Evolutionary conservation across 2,113 vertebrate genomes (phyloP).

Genomic region (Leucoraja erinaceus): DNA sequence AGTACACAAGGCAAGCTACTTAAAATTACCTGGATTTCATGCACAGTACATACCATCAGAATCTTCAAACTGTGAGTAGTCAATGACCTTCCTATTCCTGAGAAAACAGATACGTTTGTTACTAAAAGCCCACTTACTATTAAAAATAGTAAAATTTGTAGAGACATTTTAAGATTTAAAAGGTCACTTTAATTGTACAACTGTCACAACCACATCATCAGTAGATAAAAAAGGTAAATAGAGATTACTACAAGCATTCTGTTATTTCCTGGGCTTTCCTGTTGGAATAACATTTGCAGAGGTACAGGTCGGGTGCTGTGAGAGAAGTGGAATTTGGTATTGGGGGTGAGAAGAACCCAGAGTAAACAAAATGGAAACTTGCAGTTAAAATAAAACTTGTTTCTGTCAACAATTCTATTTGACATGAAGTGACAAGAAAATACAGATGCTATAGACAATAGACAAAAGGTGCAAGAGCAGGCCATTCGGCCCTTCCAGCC

Average conservation of each 20-base stretch:
- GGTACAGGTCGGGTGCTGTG: background rate
- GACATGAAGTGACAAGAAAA: background rate
- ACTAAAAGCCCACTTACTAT: background rate
- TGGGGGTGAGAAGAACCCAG: too few relatives aligned
- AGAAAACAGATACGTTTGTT: conserved; percentile 38
- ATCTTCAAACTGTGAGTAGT: conserved; percentile 98
- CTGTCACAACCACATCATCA: too few relatives aligned
- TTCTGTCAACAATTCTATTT: background rate
- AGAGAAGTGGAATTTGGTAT: too few relatives aligned
- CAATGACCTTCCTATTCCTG: conserved; percentile 98
- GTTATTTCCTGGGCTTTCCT: background rate
- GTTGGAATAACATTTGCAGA: background rate
- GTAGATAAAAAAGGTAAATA: background rate
- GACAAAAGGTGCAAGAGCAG: too few relatives aligned
- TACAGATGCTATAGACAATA: too few relatives aligned
- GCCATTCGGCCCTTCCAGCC: too few relatives aligned
- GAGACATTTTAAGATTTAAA: background rate
- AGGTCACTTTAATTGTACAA: background rate
- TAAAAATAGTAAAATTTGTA: background rate
- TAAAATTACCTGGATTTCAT: conserved; percentile 50
- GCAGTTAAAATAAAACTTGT: background rate
- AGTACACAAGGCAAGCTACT: background rate
- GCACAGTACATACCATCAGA: conserved; percentile 71
- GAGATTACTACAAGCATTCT: background rate
- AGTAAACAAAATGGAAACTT: background rate